phyloP scores from a whole-genome alignment of 2,888 invertebrate genomes.

The Callyntrura sp. region DNA sequence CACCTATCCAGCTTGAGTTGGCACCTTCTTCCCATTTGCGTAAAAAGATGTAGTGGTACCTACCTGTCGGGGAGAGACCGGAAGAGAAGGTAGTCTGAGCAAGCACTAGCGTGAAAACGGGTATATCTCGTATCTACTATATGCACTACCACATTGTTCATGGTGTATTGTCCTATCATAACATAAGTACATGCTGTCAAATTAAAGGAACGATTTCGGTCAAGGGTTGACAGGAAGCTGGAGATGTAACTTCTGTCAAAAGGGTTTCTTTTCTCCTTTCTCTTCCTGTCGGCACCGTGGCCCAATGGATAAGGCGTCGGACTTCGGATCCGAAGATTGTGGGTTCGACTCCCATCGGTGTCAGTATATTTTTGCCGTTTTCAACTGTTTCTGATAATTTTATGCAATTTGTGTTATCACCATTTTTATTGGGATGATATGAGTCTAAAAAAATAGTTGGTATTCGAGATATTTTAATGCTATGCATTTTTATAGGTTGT shows the following conservation, averaged over 20 bases:
- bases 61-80: too few species aligned
- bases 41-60: too few species aligned
- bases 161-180: not conserved
- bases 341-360: constrained; percentile 79
- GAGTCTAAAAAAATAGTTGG: too few species aligned
- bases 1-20: too few species aligned
- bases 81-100: too few species aligned
- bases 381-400: not conserved
- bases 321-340: constrained; percentile 81
- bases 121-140: too few species aligned
- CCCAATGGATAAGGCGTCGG: constrained; percentile 79
- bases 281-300: constrained; percentile 52
- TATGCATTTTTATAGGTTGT: too few species aligned
- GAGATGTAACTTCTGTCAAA: constrained; percentile 6
- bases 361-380: constrained; percentile 21
- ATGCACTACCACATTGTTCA: not conserved
- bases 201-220: not conserved
- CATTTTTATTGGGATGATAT: not conserved
- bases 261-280: not conserved
- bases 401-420: not conserved
- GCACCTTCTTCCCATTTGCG: too few species aligned
- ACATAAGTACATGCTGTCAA: too few species aligned
- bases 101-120: too few species aligned
- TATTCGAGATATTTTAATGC: too few species aligned
- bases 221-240: not conserved